Percentiles rank a stretch among this genome's conserved stretches.
These are phyloP conservation scores for Scaptomyza flava DNA, from an alignment of 2,888 invertebrate genomes.

Conservation along the genomic window DNA sequence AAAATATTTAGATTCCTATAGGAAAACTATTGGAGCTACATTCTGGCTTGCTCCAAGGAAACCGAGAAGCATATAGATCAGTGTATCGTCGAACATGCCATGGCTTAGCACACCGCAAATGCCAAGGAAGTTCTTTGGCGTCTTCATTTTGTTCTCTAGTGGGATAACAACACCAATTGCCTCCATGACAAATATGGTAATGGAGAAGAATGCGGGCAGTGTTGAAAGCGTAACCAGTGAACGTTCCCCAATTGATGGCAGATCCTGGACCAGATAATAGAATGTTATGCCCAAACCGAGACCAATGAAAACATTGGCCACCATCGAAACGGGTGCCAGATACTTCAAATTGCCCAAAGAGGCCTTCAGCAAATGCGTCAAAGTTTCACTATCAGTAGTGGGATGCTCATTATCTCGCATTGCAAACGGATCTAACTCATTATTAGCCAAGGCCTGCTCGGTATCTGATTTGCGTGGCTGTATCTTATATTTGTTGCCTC, in stretches of 20 bases:
- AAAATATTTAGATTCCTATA: conserved; percentile 75
- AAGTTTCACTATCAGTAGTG: conserved; percentile 93
- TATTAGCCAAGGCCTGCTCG: conserved; percentile 86
- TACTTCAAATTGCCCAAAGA: conserved; percentile 97
- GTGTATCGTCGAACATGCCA: conserved; percentile 95
- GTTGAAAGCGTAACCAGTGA: conserved; percentile 83
- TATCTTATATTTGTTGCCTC: conserved; percentile 82
- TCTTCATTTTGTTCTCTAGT: conserved; percentile 96
- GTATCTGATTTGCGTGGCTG: conserved; percentile 85
- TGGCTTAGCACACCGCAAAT: conserved; percentile 94
- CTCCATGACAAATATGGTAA: conserved; percentile 98
- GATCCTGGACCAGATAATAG: conserved; percentile 91
- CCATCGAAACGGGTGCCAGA: conserved; percentile 95
- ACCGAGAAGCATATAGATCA: conserved; percentile 94
- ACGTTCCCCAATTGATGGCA: conserved; percentile 85
- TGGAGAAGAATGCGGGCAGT: conserved; percentile 96
- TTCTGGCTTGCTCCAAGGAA: conserved; percentile 87
- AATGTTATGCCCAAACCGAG: conserved; percentile 94
- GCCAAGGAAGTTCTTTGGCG: conserved; percentile 92
- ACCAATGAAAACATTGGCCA: conserved; percentile 96
- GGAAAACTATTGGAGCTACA: conserved; percentile 41
- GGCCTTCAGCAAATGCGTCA: conserved; percentile 97
- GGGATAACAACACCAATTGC: conserved; percentile 98
- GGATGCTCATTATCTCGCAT: conserved; percentile 90
- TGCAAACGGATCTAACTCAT: conserved; percentile 90